Evolutionary conservation across 2,113 vertebrate genomes (phyloP).

Genomic region (Dasypus novemcinctus): DNA sequence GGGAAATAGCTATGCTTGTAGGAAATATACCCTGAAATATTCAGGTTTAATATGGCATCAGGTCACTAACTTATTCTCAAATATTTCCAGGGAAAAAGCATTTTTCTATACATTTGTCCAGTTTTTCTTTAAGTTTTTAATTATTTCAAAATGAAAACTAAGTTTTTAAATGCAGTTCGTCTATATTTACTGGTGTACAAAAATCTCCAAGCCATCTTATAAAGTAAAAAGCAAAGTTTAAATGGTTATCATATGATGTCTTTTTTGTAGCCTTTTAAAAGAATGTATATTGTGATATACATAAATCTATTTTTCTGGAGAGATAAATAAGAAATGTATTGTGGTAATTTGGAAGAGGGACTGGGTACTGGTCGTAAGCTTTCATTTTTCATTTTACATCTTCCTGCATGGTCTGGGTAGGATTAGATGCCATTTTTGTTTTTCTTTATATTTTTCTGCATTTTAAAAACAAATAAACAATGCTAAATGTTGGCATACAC

Average conservation of each 20-base stretch:
- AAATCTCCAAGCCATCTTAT: background rate
- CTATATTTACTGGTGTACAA: background rate
- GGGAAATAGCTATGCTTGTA: background rate
- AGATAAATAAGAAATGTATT: background rate
- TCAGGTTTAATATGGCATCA: too few relatives aligned
- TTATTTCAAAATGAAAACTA: conserved; percentile 23
- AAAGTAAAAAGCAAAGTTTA: background rate
- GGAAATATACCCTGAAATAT: background rate
- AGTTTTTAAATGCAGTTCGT: background rate
- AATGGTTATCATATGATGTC: background rate
- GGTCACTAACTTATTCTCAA: background rate
- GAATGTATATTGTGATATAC: background rate
- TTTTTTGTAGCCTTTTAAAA: background rate
- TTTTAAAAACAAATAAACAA: background rate
- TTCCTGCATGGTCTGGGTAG: background rate
- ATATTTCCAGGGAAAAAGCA: background rate
- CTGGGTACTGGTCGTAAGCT: background rate
- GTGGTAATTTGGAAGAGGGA: background rate
- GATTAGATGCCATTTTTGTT: background rate
- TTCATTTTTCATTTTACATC: conserved; percentile 12
- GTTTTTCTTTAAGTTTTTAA: background rate
- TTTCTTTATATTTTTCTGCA: background rate
- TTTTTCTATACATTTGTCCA: background rate
- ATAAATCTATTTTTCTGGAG: background rate
- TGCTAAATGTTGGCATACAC: background rate